Base-by-base conservation (phyloP, 2,888 invertebrate genomes). In the Lissocephala sabroskyi region DNA sequence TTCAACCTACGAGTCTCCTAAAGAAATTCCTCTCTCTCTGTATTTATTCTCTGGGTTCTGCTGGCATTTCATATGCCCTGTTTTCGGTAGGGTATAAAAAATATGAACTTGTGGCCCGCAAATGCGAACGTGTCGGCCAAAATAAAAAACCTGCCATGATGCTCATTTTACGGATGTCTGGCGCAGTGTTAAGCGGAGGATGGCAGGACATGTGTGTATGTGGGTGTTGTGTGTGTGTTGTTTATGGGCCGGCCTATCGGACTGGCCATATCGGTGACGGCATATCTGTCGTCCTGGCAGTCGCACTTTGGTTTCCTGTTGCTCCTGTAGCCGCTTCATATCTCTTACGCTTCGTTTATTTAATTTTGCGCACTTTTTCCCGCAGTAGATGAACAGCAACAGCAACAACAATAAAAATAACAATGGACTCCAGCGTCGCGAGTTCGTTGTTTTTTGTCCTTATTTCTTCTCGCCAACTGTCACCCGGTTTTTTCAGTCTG, bases 301-400 rank as follows among this genome's bases (percentile, higher is more conserved):
- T 45, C 13, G 36, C 49, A 19, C 2, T 44, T 7, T 9, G 29
- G 29, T 30, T 23, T 65, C 59, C 66, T 50, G 49, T 32, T 49
- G 65, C 43, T 10, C 18, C 19, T 19, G 37, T 37, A 16, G 13
- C 16, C 35, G 16, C 35, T 14, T 11, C 35, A 54, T 75, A 68
- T 68, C 68, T 70, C 75, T 71, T 67, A 64, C 71, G 73, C 68
- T 71, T 67, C 68, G 75, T 53, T 70, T 75, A 70, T 70, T 68
- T 75, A 67, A 67, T 75, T 62, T 63, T 51, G 49, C 47, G 51
- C 54, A 48, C 45, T 51, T 66, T 71, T 60, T 66, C 7, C 23
- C 3, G 7, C 23, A 23, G 23, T 23, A 7, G 4, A 3, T 5
- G 7, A 23, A 23, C 23, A 3, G 4, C 3, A 23, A 23, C 23